Evolutionary conservation across 2,888 invertebrate species (phyloP).

Genomic region (Protula sp.): DNA sequence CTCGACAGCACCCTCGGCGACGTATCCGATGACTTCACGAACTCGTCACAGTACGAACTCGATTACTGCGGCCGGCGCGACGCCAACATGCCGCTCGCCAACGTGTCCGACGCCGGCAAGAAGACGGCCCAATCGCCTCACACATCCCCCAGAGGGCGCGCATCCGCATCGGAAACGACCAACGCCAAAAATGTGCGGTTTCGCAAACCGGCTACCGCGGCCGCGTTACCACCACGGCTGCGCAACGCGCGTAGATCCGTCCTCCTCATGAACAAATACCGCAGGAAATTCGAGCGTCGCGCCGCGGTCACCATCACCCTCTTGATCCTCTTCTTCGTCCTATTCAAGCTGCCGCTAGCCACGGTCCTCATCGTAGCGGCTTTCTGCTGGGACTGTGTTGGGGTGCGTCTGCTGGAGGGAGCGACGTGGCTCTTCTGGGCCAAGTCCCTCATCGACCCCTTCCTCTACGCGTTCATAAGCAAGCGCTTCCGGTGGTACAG

Average conservation of each 20-base stretch:
- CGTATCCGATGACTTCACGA: too few relatives aligned
- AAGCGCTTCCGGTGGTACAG: constrained; percentile 22
- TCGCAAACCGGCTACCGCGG: too few relatives aligned
- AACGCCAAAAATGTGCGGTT: too few relatives aligned
- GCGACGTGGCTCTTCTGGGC: constrained; percentile 56
- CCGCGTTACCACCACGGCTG: not conserved
- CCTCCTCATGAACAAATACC: not conserved
- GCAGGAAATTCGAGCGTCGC: too few relatives aligned
- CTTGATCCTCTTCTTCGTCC: not conserved
- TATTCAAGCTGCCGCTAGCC: constrained; percentile 2
- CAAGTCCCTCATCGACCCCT: constrained; percentile 36
- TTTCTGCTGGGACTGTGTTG: not conserved
- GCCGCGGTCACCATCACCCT: not conserved
- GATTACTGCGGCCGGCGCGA: too few relatives aligned
- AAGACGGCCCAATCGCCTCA: too few relatives aligned
- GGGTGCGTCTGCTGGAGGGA: constrained; percentile 59
- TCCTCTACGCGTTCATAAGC: constrained; percentile 35
- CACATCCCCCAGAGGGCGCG: too few relatives aligned
- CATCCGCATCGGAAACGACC: too few relatives aligned
- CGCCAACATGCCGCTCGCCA: too few relatives aligned
- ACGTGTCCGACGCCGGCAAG: too few relatives aligned
- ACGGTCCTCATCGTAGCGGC: not conserved
- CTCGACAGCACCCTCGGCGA: too few relatives aligned
- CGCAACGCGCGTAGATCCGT: not conserved
- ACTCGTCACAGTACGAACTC: too few relatives aligned